A percentile compares a stretch with the other conserved stretches of the same genome.
These are phyloP conservation scores for Talpa occidentalis DNA, from an alignment of 2,113 vertebrate species.

Conservation along the genomic window DNA sequence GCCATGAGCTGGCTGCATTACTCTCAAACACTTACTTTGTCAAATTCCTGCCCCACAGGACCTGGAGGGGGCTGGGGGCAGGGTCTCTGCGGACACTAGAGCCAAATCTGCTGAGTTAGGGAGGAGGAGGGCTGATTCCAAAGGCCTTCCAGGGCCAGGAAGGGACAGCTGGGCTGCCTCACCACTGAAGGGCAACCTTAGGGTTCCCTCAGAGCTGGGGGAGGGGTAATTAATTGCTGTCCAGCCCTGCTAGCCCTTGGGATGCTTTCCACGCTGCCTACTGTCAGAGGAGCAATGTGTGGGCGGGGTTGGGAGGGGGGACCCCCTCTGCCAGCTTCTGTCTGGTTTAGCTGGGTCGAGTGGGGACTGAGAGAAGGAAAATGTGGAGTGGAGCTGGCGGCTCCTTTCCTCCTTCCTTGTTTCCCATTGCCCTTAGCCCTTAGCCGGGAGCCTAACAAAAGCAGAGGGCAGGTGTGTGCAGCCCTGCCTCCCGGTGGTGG, in stretches of 20 bases:
- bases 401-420: neutral
- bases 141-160: neutral
- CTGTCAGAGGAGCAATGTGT: neutral
- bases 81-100: neutral
- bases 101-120: conserved; percentile 57
- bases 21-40: neutral
- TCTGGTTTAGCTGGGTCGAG: neutral
- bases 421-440: neutral
- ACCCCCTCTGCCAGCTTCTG: neutral
- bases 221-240: conserved; percentile 9
- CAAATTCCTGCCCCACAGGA: neutral
- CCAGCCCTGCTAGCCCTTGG: neutral
- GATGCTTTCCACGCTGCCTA: neutral
- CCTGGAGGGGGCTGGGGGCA: neutral
- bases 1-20: neutral
- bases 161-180: conserved; percentile 42
- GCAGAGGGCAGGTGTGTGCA: rapidly evolving
- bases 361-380: neutral
- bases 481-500: neutral
- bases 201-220: neutral
- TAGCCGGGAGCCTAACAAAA: neutral
- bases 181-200: conserved; percentile 2
- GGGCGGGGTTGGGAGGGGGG: neutral
- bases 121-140: neutral
- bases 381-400: neutral